Conservation (phyloP, 2,888 invertebrate species). For the Archips xylosteana region DNA sequence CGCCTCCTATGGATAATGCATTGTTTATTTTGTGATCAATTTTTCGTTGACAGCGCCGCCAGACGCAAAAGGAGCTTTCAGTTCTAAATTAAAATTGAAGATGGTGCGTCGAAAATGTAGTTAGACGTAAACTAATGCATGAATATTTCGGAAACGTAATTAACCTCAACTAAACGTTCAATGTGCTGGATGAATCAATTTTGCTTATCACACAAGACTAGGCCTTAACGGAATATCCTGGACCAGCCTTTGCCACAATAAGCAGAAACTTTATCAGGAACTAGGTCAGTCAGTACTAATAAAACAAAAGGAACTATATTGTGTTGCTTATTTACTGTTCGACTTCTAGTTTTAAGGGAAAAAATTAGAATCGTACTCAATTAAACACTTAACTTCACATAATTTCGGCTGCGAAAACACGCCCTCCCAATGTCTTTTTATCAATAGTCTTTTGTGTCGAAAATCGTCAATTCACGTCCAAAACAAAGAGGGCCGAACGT, state of each 20-base stretch:
- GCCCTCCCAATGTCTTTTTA: conserved; percentile 18
- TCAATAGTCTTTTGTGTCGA: conserved; percentile 54
- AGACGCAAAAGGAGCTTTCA: not conserved
- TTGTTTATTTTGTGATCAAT: conserved; percentile 38
- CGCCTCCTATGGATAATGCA: conserved; percentile 42
- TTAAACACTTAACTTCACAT: conserved; percentile 16
- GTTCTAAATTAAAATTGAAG: not conserved
- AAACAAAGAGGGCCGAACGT: conserved; percentile 52
- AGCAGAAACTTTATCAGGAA: not conserved
- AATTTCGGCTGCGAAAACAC: conserved; percentile 8
- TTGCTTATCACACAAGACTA: not conserved
- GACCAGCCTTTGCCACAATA: not conserved
- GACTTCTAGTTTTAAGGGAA: not conserved
- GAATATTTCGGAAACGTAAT: no score
- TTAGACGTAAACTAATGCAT: no score
- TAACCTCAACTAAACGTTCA: no score
- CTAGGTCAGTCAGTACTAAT: no score
- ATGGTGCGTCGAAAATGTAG: not conserved
- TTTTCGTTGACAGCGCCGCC: conserved; percentile 28
- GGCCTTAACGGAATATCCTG: not conserved
- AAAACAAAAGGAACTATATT: not conserved
- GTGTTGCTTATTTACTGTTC: not conserved
- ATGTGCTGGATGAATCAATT: no score
- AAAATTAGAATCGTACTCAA: not conserved
- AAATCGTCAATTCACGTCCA: conserved; percentile 56